These are phyloP conservation scores for Nerophis ophidion DNA, from an alignment of 2,113 vertebrate genomes.

Conservation along the genomic window DNA sequence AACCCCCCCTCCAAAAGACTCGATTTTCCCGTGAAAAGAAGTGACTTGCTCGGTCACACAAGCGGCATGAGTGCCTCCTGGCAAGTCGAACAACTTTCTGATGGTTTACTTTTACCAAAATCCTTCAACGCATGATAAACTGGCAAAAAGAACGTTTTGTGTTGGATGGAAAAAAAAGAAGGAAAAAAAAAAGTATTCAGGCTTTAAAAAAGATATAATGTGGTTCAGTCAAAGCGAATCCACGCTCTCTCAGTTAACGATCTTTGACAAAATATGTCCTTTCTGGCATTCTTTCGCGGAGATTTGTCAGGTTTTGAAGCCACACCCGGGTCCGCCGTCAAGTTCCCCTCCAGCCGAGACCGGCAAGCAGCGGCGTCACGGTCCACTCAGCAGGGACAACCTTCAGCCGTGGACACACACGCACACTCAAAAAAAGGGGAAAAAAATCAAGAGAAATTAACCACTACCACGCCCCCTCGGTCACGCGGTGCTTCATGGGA, in stretches of 20 bases:
- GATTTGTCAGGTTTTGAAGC: conserved; percentile 65
- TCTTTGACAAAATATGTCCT: conserved; percentile 16
- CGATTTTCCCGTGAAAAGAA: not conserved
- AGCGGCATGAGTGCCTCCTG: conserved; percentile 18
- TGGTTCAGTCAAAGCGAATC: not conserved
- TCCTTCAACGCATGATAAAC: conserved; percentile 23
- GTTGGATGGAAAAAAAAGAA: conserved; percentile 18
- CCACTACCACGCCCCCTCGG: conserved; percentile 38
- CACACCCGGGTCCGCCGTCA: conserved; percentile 70
- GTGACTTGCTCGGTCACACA: conserved; percentile 14
- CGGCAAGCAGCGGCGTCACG: conserved; percentile 44
- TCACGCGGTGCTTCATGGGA: conserved; percentile 52
- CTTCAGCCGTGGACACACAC: not conserved
- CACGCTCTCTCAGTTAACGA: not conserved
- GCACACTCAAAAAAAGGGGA: not conserved
- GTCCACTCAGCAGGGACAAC: conserved; percentile 24
- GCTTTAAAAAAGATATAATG: conserved; percentile 30
- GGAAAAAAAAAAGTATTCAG: conserved; percentile 51
- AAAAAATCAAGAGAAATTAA: not conserved
- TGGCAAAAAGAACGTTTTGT: conserved; percentile 20
- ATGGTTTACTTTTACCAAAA: conserved; percentile 2
- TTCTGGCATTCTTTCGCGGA: conserved; percentile 41
- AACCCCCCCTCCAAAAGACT: conserved; percentile 18
- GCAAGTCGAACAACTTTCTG: conserved; percentile 17
- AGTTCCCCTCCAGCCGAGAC: conserved; percentile 50